phyloP scores from a whole-genome alignment of 2,888 invertebrate species.

The Chrysolina americana region DNA sequence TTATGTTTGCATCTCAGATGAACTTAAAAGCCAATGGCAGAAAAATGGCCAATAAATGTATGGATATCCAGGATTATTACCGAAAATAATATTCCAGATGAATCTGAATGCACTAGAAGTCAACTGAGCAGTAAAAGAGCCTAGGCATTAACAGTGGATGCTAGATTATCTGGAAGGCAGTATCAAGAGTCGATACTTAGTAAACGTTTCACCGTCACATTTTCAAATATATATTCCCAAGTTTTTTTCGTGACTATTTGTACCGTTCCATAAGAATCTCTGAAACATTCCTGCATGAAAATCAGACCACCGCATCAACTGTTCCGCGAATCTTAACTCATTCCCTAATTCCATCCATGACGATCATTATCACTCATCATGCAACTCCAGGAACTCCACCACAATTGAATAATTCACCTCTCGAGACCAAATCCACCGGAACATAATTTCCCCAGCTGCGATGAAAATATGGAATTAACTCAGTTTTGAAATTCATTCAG shows the following conservation, averaged over 20 bases:
- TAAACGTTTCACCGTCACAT: no score
- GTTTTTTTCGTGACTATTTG: background rate
- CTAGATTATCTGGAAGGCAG: no score
- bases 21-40: no score
- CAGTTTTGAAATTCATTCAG: constrained; percentile 18
- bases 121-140: no score
- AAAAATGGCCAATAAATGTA: no score
- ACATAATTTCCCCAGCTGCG: constrained; percentile 20
- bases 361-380: constrained; percentile 13
- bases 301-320: background rate
- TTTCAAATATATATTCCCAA: no score
- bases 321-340: background rate
- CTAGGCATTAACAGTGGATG: no score
- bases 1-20: no score
- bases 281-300: background rate
- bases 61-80: no score
- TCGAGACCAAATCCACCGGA: constrained; percentile 9
- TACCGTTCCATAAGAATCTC: background rate
- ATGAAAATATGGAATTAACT: constrained; percentile 21
- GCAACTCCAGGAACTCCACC: background rate
- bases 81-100: no score
- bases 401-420: constrained; percentile 16
- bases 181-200: no score
- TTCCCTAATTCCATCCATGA: background rate
- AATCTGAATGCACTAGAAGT: no score